Evolutionary conservation across 1,140 invertebrate species (phyloP).

Genomic region (Sarcophaga peregrina): DNA sequence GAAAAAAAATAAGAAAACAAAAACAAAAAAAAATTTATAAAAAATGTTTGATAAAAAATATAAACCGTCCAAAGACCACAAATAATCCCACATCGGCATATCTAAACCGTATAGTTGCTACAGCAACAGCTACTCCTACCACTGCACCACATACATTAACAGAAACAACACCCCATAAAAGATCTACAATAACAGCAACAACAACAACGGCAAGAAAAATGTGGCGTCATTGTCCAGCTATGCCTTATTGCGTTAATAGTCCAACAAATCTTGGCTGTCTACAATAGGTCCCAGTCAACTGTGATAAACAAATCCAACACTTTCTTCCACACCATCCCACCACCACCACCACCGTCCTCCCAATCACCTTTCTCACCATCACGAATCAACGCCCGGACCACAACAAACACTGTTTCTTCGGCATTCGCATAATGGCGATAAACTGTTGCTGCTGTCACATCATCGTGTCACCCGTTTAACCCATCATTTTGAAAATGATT

Average conservation of each 20-base stretch:
- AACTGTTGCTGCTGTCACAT: not conserved
- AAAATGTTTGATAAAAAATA: conserved; percentile 1
- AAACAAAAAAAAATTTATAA: too few species aligned
- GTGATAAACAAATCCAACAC: conserved; percentile 24
- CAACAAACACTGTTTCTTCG: not conserved
- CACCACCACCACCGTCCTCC: not conserved
- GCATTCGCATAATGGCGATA: not conserved
- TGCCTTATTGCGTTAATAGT: not conserved
- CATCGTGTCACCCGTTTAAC: conserved; percentile 25
- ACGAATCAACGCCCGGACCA: not conserved
- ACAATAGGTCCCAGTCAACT: not conserved
- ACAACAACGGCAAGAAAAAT: not conserved
- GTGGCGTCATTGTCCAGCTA: conserved; percentile 31
- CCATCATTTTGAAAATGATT: not conserved
- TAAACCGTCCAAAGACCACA: conserved; percentile 32
- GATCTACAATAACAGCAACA: not conserved
- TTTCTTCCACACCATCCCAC: not conserved
- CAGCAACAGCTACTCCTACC: too few species aligned
- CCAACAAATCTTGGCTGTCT: conserved; percentile 33
- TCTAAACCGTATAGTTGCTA: too few species aligned
- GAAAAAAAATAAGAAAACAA: not conserved
- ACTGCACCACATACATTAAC: not conserved
- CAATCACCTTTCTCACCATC: not conserved
- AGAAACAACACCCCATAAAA: not conserved
- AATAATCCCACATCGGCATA: too few species aligned